phyloP scores from a whole-genome alignment of 92 coral and sea anemone genomes.

The Pocillopora grandis region DNA sequence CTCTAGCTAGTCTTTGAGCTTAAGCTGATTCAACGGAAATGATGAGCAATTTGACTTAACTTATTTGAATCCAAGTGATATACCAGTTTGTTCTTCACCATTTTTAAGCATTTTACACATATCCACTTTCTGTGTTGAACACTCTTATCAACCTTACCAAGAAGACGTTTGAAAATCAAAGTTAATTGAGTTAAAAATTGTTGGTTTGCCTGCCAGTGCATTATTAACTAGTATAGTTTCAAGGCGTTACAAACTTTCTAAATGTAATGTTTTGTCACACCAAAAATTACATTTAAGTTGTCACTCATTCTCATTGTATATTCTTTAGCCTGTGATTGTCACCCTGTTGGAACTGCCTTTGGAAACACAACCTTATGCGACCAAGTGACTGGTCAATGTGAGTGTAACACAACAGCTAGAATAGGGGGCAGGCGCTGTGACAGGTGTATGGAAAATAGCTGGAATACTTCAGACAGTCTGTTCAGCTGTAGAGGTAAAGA shows the following conservation, averaged over 20 bases:
- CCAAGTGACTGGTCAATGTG: constrained; percentile 82
- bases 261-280: neutral
- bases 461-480: constrained; percentile 72
- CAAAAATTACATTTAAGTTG: neutral
- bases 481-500: constrained; percentile 78
- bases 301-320: neutral
- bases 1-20: no score
- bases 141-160: no score
- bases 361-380: constrained; percentile 77
- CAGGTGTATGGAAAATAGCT: constrained; percentile 85
- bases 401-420: constrained; percentile 76
- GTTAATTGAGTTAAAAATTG: no score
- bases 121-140: no score
- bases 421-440: constrained; percentile 85
- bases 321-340: constrained; percentile 75
- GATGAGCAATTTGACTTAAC: no score
- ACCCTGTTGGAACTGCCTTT: constrained; percentile 60
- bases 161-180: no score
- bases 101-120: no score
- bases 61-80: no score
- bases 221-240: no score
- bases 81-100: no score
- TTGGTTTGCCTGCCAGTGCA: no score
- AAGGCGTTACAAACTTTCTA: neutral
- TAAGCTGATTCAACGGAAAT: no score